Percentiles rank a stretch among this genome's conserved stretches.
These are phyloP conservation scores for Beris morrisii DNA, from an alignment of 2,888 invertebrate genomes.

Conservation along the genomic window DNA sequence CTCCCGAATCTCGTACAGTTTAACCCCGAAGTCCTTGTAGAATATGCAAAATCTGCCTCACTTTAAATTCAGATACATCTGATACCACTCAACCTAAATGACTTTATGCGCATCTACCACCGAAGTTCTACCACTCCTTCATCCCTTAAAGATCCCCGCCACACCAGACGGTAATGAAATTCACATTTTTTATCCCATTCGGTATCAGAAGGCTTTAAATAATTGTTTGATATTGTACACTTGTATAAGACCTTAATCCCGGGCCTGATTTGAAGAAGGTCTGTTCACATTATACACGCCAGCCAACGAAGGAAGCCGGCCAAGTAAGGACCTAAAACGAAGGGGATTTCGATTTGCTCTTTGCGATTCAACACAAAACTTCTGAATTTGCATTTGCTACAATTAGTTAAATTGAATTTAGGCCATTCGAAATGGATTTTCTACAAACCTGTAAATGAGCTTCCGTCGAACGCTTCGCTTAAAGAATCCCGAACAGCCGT, in stretches of 20 bases:
- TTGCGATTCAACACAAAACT: slow-evolving; percentile 29
- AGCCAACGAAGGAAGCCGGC: background rate
- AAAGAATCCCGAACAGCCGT: slow-evolving; percentile 99
- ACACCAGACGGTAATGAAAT: slow-evolving; percentile 34
- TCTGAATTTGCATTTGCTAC: slow-evolving; percentile 37
- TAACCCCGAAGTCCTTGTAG: background rate
- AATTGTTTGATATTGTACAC: slow-evolving; percentile 41
- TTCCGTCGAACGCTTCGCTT: slow-evolving; percentile 94
- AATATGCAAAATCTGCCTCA: slow-evolving; percentile 26
- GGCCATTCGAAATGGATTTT: slow-evolving; percentile 12
- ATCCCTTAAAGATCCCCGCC: slow-evolving; percentile 9
- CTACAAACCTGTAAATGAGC: slow-evolving; percentile 88
- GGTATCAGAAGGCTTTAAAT: slow-evolving; percentile 40
- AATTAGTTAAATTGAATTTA: slow-evolving; percentile 39
- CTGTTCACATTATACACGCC: slow-evolving; percentile 28
- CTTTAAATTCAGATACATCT: slow-evolving; percentile 40
- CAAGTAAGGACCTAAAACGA: background rate
- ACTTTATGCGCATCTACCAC: slow-evolving; percentile 34
- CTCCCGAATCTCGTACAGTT: too few relatives aligned
- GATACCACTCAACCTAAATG: slow-evolving; percentile 42
- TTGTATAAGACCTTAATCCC: slow-evolving; percentile 40
- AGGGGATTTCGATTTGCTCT: slow-evolving; percentile 28
- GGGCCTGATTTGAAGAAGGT: slow-evolving; percentile 36
- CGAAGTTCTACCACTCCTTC: background rate
- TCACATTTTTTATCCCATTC: slow-evolving; percentile 38